phyloP scores from a whole-genome alignment of 2,888 invertebrate genomes.

The Drosophila lacicola region DNA sequence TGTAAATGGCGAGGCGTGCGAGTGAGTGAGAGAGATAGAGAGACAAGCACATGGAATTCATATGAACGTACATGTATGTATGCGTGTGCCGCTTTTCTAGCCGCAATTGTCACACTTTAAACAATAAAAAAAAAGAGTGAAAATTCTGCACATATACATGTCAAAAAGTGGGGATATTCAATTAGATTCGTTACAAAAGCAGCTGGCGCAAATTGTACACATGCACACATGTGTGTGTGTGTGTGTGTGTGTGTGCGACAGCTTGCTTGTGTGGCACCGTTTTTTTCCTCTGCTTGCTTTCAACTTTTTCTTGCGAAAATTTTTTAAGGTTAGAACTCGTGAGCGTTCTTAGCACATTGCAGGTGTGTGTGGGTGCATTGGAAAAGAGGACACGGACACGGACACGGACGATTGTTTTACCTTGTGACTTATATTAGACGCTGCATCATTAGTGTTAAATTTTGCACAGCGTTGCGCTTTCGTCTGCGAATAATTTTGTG shows the following conservation, averaged over 20 bases:
- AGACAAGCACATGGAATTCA: slow-evolving; percentile 67
- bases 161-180: slow-evolving; percentile 29
- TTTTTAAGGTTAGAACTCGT: slow-evolving; percentile 61
- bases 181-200: slow-evolving; percentile 44
- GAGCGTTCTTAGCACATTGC: slow-evolving; percentile 41
- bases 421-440: slow-evolving; percentile 47
- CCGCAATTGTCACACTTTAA: slow-evolving; percentile 34
- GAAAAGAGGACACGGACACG: slow-evolving; percentile 41
- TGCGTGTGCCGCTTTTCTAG: slow-evolving; percentile 39
- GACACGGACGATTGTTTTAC: slow-evolving; percentile 38
- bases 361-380: slow-evolving; percentile 11
- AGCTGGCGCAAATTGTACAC: slow-evolving; percentile 34
- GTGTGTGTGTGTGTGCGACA: slow-evolving; percentile 5
- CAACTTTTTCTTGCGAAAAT: slow-evolving; percentile 46
- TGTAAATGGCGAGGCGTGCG: slow-evolving; percentile 38
- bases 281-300: slow-evolving; percentile 24
- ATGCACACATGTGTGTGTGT: neutral
- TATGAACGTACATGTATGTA: slow-evolving; percentile 18
- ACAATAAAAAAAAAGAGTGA: slow-evolving; percentile 26
- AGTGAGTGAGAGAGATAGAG: slow-evolving; percentile 47
- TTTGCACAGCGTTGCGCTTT: slow-evolving; percentile 15
- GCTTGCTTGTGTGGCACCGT: slow-evolving; percentile 60
- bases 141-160: slow-evolving; percentile 28
- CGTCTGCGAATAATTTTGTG: slow-evolving; percentile 32
- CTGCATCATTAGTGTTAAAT: slow-evolving; percentile 12